Base-by-base conservation (phyloP, 2,113 vertebrate genomes). In the Lutjanus erythropterus region DNA sequence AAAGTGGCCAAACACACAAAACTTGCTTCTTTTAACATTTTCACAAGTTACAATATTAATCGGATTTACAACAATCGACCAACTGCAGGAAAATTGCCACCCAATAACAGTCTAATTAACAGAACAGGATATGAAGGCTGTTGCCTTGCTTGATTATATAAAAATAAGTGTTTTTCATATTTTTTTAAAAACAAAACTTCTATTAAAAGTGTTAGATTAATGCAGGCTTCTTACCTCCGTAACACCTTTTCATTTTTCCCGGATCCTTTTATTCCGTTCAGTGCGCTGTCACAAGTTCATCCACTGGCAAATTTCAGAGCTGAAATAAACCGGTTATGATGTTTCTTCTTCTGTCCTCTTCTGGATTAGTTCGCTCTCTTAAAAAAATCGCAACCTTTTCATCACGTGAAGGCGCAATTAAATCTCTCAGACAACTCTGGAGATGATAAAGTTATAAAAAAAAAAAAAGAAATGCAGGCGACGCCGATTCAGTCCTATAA, bases 221-320 rank as follows among this genome's bases (percentile, higher is more conserved):
- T 19, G 58, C 2, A 53, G 18, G 5, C 44, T 2, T 75, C 93
- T 91, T 79, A 94, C 93, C 93, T 89, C 67, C 59, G 33, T 25
- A 59, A 53, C 81, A 73, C 62, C 44, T 78, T 80, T 78, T 89
- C 86, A 90, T 90, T 81, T 88, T 92, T 67, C 25, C 76, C 71
- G 78, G 75, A 66, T 82, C 75, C 81, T 69, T 62, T 86, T 79
- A 86, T 88, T 78, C 83, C 41, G 35, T 60, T 65, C 42, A 65
- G 68, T 47, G 71, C 74, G 55, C 66, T 66, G 53, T 77, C 83
- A 75, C 59, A 75, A 47, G 37, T 78, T 80, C 59, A 75, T 87
- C 87, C 81, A 60, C 35, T 11, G 58, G 47, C 58, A 47, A 33
- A 33, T 72, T 59, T 25, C 15, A 19, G 39, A 42, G 65, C 71